Evolutionary conservation across 1,140 invertebrate species (phyloP).

Genomic region (Pygmarrhopalites habei): DNA sequence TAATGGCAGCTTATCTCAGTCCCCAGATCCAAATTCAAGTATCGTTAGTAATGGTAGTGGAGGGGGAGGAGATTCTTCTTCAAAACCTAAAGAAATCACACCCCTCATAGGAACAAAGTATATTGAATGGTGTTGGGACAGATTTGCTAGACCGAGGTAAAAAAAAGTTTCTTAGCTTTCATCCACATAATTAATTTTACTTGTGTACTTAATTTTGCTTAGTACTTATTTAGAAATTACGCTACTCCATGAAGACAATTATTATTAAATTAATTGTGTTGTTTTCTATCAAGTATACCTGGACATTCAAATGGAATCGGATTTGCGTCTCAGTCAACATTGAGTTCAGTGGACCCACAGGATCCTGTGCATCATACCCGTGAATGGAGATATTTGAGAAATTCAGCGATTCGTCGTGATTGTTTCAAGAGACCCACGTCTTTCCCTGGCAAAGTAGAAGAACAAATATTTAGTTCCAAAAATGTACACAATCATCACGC

Average conservation of each 20-base stretch:
- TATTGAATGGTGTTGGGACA: slow-evolving; percentile 39
- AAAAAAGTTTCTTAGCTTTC: neutral
- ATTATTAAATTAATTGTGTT: slow-evolving; percentile 30
- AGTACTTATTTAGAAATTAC: no score
- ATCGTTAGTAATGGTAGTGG: neutral
- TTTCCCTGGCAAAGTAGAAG: slow-evolving; percentile 57
- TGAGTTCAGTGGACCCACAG: slow-evolving; percentile 60
- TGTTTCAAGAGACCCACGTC: slow-evolving; percentile 52
- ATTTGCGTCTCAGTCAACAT: slow-evolving; percentile 53
- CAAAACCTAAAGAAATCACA: slow-evolving; percentile 25
- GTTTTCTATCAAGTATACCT: slow-evolving; percentile 36
- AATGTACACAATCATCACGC: slow-evolving; percentile 74
- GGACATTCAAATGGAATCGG: slow-evolving; percentile 42
- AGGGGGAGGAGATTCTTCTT: slow-evolving; percentile 14
- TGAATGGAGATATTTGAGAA: slow-evolving; percentile 50
- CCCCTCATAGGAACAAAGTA: slow-evolving; percentile 38
- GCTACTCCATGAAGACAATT: no score
- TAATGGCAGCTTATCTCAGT: slow-evolving; percentile 7
- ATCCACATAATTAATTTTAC: neutral
- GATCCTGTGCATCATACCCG: slow-evolving; percentile 57
- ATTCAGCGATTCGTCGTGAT: slow-evolving; percentile 24
- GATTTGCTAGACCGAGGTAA: slow-evolving; percentile 22
- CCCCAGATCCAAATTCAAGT: slow-evolving; percentile 8
- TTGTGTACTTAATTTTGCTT: no score
- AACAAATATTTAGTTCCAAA: slow-evolving; percentile 73